Percentiles rank a stretch among this genome's conserved stretches.
These are phyloP conservation scores for Uloborus plumipes DNA, from an alignment of 2,888 invertebrate genomes.

Conservation along the genomic window DNA sequence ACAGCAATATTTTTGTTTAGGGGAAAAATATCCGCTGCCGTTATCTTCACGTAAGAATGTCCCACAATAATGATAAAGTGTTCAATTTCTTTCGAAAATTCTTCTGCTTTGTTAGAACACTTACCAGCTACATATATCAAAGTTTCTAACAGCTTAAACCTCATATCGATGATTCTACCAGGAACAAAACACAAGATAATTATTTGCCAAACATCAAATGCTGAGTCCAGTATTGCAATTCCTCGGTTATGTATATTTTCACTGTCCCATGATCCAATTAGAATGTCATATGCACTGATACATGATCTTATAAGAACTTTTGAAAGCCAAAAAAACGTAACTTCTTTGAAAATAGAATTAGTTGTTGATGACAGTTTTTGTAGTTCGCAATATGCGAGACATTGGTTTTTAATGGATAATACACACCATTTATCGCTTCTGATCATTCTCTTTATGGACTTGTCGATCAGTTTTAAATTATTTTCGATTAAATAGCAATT, in stretches of 20 bases:
- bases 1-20: constrained; percentile 27
- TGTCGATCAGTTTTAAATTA: background rate
- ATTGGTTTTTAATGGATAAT: background rate
- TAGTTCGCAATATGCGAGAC: background rate
- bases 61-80: constrained; percentile 31
- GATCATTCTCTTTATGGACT: background rate
- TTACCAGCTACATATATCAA: background rate
- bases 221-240: background rate
- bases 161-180: constrained; percentile 9
- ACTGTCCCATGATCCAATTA: constrained; percentile 1
- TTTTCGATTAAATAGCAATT: background rate
- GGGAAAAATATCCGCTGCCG: constrained; percentile 30
- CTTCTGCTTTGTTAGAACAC: background rate
- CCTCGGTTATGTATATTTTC: background rate
- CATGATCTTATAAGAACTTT: constrained; percentile 32
- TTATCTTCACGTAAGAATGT: constrained; percentile 33
- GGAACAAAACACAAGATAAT: background rate
- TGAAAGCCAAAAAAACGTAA: constrained; percentile 26
- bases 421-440: background rate
- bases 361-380: constrained; percentile 6
- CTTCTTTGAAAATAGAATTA: constrained; percentile 18
- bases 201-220: constrained; percentile 1
- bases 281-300: constrained; percentile 29
- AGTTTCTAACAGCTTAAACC: background rate
- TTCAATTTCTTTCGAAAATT: constrained; percentile 28